Evolutionary conservation across 2,888 invertebrate species (phyloP), one percentile per base, ranked within the genome.

Genomic region (Celastrina argiolus): DNA sequence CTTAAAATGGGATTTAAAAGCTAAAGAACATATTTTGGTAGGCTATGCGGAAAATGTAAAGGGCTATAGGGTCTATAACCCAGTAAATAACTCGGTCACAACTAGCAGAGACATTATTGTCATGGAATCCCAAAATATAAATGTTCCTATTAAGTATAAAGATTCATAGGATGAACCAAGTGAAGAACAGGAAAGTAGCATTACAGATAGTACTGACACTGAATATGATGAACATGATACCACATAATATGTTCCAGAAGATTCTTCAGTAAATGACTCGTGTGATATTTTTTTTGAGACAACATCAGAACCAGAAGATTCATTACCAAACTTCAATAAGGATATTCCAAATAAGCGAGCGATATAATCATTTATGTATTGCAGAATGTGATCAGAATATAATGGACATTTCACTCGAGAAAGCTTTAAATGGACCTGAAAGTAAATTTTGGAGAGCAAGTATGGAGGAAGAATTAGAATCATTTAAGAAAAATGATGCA

Each of bases 1-100:
- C 8, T 28, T 31, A 2, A 70, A 73, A 42, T 70, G 69, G 69
- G 70, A 70, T 36, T 70, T 22, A 36, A 71, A 71, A 31, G 26
- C 68, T 1, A 41, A 63, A 28, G 66, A 69, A 45, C 18, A 22
- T 22, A 68, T 69, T n/a, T 28, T 72, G 5, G 65, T 71, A 14
- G 70, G 69, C 14, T 71, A 39, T 67, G 28, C 68, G n/a, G 69
- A 71, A 2, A 68, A 71, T 66, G 22, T 65, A 1, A 69, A 69
- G 26, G 69, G 56, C 22, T 4, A 56, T 22, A 56, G 51, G 26
- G 26, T 26, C 7, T 56, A 56, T 26, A 2, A 56, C 12, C 51
- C 51, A 18, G 26, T 22, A 56, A 8, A 18, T 12, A 18, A 26
- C 42, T 42, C 42, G 14, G 42, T 56, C 3, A 56, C 51, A 2